These are phyloP conservation scores for Astreopora myriophthalma DNA, from an alignment of 64 coral and sea anemone species.

Conservation along the genomic window DNA sequence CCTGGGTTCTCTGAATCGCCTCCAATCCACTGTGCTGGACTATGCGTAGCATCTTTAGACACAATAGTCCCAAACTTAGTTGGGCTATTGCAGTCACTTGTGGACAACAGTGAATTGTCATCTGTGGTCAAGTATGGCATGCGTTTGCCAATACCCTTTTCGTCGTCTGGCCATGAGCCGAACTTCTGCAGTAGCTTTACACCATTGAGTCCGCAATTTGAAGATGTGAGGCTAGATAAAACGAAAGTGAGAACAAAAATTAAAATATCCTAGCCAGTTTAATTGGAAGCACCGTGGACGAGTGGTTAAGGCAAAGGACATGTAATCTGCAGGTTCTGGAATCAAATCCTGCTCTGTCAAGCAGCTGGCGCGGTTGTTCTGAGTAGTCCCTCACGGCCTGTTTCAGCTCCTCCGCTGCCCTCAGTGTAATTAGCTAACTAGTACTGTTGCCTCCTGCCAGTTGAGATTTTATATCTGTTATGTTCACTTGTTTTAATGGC, in stretches of 20 bases:
- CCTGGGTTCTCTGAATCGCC: slow-evolving; percentile 68
- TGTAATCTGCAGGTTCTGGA: too few relatives aligned
- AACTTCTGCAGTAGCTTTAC: slow-evolving; percentile 74
- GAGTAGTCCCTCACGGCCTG: too few relatives aligned
- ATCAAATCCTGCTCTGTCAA: too few relatives aligned
- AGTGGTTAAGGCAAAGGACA: too few relatives aligned
- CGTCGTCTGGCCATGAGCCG: slow-evolving; percentile 71
- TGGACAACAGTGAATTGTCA: slow-evolving; percentile 61
- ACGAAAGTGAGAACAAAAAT: neutral
- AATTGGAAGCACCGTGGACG: too few relatives aligned
- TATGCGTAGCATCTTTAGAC: slow-evolving; percentile 35
- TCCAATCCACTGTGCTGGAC: slow-evolving; percentile 66
- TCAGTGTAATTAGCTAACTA: too few relatives aligned
- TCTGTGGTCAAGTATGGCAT: slow-evolving; percentile 73
- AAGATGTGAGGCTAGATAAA: slow-evolving; percentile 11
- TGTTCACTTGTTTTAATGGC: too few relatives aligned
- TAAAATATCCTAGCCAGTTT: neutral
- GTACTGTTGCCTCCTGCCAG: too few relatives aligned
- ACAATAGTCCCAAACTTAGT: slow-evolving; percentile 78
- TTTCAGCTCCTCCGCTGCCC: too few relatives aligned
- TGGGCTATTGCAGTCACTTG: slow-evolving; percentile 44
- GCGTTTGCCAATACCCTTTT: slow-evolving; percentile 62
- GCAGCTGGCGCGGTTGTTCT: too few relatives aligned
- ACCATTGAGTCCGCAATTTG: slow-evolving; percentile 38
- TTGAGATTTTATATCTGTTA: too few relatives aligned